A percentile compares a stretch with the other conserved stretches of the same genome.
Conservation (phyloP, 2,113 vertebrate genomes). For the Setophaga kirtlandii region DNA sequence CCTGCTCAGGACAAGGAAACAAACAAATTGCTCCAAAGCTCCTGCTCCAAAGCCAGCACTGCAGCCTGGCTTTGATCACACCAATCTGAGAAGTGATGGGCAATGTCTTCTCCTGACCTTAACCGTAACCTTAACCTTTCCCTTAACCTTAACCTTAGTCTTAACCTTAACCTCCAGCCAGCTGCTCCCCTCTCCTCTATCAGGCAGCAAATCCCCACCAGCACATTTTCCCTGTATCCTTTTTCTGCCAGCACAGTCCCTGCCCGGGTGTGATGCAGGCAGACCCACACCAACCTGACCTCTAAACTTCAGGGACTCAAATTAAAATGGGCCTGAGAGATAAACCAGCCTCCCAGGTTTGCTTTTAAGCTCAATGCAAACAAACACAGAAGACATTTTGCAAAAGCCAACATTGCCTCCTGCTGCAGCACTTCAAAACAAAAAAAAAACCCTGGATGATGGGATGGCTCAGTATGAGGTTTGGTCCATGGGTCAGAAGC, state of each 20-base stretch:
- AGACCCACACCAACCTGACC: background rate
- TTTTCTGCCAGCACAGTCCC: background rate
- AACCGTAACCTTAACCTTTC: background rate
- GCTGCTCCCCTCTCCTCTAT: background rate
- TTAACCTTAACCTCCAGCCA: background rate
- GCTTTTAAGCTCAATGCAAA: background rate
- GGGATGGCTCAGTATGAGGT: background rate
- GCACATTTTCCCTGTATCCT: background rate
- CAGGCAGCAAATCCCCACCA: background rate
- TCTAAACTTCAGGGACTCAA: background rate
- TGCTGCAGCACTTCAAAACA: background rate
- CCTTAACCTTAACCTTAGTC: background rate
- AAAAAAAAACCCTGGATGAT: background rate
- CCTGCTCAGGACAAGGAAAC: too few relatives aligned
- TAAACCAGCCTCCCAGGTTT: background rate
- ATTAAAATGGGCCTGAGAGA: background rate
- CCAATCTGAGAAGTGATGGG: background rate
- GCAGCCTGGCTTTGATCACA: background rate
- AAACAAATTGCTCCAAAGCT: too few relatives aligned
- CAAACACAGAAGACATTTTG: background rate
- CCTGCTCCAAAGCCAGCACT: background rate
- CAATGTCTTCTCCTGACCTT: background rate
- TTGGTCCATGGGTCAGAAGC: background rate
- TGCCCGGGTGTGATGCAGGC: background rate
- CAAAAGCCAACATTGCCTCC: background rate